phyloP scores from a whole-genome alignment of 1,140 invertebrate genomes.

The Lepeophtheirus salmonis region DNA sequence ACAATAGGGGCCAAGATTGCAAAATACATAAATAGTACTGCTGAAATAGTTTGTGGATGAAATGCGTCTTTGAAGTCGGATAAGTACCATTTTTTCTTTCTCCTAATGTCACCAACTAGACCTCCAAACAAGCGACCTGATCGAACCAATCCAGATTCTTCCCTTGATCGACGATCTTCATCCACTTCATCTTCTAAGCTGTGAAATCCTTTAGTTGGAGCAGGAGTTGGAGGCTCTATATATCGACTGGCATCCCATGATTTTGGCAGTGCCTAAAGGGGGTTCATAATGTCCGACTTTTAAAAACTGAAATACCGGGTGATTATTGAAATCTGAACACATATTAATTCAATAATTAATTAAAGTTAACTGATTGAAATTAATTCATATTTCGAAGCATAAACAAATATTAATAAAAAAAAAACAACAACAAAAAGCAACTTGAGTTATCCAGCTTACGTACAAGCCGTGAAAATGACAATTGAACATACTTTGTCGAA shows the following conservation, averaged over 20 bases:
- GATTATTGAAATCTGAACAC: no score
- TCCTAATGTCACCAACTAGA: slow-evolving; percentile 27
- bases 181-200: neutral
- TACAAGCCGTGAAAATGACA: no score
- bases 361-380: no score
- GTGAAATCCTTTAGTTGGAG: neutral
- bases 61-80: slow-evolving; percentile 29
- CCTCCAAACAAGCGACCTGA: slow-evolving; percentile 26
- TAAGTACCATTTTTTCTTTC: slow-evolving; percentile 26
- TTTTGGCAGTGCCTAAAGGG: neutral
- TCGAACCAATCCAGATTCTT: slow-evolving; percentile 21
- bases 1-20: slow-evolving; percentile 30
- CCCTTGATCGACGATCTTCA: slow-evolving; percentile 21
- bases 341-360: no score
- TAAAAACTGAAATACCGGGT: no score
- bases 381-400: no score
- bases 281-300: no score
- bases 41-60: slow-evolving; percentile 28
- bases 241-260: neutral
- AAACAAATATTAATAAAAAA: no score
- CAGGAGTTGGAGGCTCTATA: neutral
- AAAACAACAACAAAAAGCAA: no score
- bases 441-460: no score
- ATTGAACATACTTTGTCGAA: no score
- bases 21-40: slow-evolving; percentile 31